These are phyloP conservation scores for Apis florea DNA, from an alignment of 1,140 invertebrate species.

Conservation along the genomic window DNA sequence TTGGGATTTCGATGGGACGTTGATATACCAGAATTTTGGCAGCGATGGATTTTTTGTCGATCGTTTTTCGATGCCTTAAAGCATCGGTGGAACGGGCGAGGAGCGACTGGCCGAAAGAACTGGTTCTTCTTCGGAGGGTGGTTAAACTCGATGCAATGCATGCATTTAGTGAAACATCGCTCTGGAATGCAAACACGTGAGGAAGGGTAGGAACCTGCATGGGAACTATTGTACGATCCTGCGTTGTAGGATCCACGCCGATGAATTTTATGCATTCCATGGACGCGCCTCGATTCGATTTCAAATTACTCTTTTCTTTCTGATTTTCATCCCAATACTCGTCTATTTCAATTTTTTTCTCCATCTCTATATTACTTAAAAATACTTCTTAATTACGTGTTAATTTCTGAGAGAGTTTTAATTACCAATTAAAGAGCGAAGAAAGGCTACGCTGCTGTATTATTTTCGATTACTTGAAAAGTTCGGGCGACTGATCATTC, in stretches of 20 bases:
- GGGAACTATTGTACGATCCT: conserved; percentile 23
- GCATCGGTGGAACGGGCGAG: conserved; percentile 29
- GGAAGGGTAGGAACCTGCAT: conserved; percentile 48
- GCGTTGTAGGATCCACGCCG: conserved; percentile 12
- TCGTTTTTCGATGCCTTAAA: conserved; percentile 53
- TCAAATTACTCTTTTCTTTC: not conserved
- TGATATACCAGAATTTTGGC: conserved; percentile 44
- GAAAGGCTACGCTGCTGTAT: too few relatives aligned
- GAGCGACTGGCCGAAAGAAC: conserved; percentile 60
- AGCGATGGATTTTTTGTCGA: conserved; percentile 14
- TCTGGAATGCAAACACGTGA: conserved; percentile 65
- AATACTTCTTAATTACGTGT: not conserved
- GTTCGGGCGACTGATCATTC: too few relatives aligned
- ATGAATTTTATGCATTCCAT: conserved; percentile 32
- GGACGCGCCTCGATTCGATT: conserved; percentile 1
- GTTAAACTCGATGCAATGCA: conserved; percentile 68
- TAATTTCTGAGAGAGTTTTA: not conserved
- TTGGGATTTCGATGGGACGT: not conserved
- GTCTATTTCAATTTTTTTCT: not conserved
- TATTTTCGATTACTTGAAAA: too few relatives aligned
- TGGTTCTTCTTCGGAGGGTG: conserved; percentile 65
- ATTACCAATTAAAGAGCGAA: too few relatives aligned
- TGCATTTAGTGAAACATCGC: conserved; percentile 69
- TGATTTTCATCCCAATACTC: not conserved
- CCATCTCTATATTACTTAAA: not conserved